phyloP scores from a whole-genome alignment of 2,797 vertebrate species.

The Dendrocincla tyrannina region DNA sequence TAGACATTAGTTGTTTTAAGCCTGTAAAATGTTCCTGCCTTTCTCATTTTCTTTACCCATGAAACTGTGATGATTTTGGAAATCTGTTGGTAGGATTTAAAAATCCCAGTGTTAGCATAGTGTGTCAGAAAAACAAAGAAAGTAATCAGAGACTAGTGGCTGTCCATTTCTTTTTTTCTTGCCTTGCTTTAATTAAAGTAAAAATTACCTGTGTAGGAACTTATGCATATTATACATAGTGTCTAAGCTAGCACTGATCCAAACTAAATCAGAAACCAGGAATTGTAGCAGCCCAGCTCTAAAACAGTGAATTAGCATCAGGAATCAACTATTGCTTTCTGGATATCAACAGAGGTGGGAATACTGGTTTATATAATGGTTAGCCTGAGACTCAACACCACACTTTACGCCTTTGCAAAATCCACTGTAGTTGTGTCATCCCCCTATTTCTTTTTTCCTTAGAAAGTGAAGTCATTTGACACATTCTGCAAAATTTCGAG shows the following conservation, averaged over 20 bases:
- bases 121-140: background rate
- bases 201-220: background rate
- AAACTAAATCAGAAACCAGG: background rate
- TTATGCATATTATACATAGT: background rate
- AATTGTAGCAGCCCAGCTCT: background rate
- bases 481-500: background rate
- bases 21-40: background rate
- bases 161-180: background rate
- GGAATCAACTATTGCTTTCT: background rate
- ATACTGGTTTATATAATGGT: background rate
- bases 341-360: background rate
- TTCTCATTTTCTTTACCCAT: background rate
- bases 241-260: background rate
- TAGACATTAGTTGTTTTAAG: background rate
- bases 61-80: background rate
- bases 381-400: background rate
- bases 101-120: background rate
- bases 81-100: background rate
- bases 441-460: background rate
- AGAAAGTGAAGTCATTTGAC: background rate
- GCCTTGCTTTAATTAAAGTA: background rate
- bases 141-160: background rate
- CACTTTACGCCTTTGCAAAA: background rate
- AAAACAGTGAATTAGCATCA: background rate
- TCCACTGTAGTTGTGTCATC: background rate